These are phyloP conservation scores for Zelostemma sp. DNA, from an alignment of 1,140 invertebrate species.

Conservation along the genomic window DNA sequence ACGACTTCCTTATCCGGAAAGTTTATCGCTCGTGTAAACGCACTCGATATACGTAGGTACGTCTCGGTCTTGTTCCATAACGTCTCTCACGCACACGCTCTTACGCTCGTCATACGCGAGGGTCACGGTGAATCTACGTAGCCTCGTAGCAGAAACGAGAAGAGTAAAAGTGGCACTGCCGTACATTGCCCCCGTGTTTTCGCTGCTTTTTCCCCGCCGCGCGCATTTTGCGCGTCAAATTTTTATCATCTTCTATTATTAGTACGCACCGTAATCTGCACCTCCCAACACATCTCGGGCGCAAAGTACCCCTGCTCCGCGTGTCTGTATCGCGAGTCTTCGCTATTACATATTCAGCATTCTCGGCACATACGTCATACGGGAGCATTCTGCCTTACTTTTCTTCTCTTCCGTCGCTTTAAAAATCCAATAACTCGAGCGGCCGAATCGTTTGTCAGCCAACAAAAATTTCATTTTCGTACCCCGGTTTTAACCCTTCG, in stretches of 20 bases:
- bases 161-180: conserved; percentile 26
- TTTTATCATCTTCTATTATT: conserved; percentile 67
- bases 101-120: conserved; percentile 14
- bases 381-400: conserved; percentile 37
- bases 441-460: background rate
- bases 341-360: conserved; percentile 44
- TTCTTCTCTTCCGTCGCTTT: conserved; percentile 41
- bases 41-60: conserved; percentile 12
- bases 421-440: conserved; percentile 37
- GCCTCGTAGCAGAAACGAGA: conserved; percentile 6
- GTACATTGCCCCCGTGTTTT: conserved; percentile 60
- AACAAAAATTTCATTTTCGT: too few relatives aligned
- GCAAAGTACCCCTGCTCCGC: conserved; percentile 47
- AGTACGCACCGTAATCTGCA: conserved; percentile 57
- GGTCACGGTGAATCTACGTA: conserved; percentile 17
- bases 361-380: conserved; percentile 29
- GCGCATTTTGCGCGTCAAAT: conserved; percentile 61
- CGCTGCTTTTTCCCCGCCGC: conserved; percentile 47
- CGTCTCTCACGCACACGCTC: conserved; percentile 4
- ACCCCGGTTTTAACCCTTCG: too few relatives aligned
- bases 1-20: conserved; percentile 27
- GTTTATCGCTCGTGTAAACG: conserved; percentile 20
- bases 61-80: conserved; percentile 12
- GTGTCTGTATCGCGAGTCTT: background rate
- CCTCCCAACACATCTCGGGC: conserved; percentile 52